Base-by-base conservation (phyloP, 2,797 vertebrate species). In the Ambastaia sidthimunki region DNA sequence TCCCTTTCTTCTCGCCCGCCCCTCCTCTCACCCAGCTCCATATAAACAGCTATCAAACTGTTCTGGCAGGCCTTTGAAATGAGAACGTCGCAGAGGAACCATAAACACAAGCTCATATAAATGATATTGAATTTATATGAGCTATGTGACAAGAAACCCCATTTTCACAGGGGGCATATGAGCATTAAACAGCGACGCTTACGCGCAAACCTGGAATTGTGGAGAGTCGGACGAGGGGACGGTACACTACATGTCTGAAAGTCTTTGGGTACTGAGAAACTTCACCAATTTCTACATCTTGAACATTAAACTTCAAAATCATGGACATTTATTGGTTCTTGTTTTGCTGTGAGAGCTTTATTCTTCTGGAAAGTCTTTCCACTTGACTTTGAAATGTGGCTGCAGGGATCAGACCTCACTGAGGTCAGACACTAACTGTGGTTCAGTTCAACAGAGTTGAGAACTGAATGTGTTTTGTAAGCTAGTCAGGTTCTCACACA, bases 11-110 rank as follows among this genome's bases (percentile, higher is more conserved):
- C 66, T 70, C 21, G 12, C 55, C 28, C n/a, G 21, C 79, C 59
- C 50, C 71, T 83, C 85, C 52, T 87, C 83, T 59, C 83, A 0
- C 68, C 62, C 50, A 71, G 48, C 47, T 80, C 55, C 79, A 78
- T 74, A 81, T 81, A 87, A 87, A 88, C 87, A 87, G 82, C 75
- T 83, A 90, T 84, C 87, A 90, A 81, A 82, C 87, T 87, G 85
- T 86, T 75, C 65, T 80, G 76, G 80, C 82, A 83, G 82, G 83
- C 80, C 83, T 74, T 78, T 78, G 74, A 84, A 84, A 84, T 84
- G 79, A 84, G 74, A 79, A 54, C 68, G 78, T 80, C 82, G 74
- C 78, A 59, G 75, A 84, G 72, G 78, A 77, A 73, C 71, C 65
- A 78, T 78, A 84, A 84, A 84, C 82, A 81, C 74, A 73, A 78